Base-by-base conservation (phyloP, 2,888 invertebrate genomes). In the Heteromurus nitidus region DNA sequence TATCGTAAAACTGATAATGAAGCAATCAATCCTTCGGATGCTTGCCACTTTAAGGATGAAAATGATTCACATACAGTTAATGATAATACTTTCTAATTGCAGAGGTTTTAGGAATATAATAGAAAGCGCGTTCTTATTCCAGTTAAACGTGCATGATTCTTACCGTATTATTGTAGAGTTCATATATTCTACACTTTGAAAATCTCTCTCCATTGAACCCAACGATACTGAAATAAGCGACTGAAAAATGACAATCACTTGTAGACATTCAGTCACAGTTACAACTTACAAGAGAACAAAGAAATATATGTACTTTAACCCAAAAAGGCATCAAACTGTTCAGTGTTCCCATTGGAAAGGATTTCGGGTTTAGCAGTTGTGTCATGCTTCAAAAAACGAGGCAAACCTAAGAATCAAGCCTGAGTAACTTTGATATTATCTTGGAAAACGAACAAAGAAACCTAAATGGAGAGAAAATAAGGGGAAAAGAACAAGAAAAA, bases 301-400 rank as follows among this genome's bases (percentile, higher is more conserved):
- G n/a, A n/a, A n/a, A n/a, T n/a, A n/a, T n/a, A n/a, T n/a, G n/a
- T n/a, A 47, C 11, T 47, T 47, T 47, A 47, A 3, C 7, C 36
- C 36, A 13, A n/a, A 36, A 36, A 36, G 36, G 36, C 36, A 36
- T 47, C 47, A 11, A 5, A 3, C 47, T 47, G 11, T 47, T n/a
- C n/a, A n/a, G n/a, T n/a, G n/a, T n/a, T 47, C n/a, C 36, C 36
- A 36, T 36, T 36, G 13, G 36, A 2, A 53, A 1, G 30, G n/a
- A 22, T 64, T 3, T 50, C 24, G 42, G 20, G 22, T 64, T 64
- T 64, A 64, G 55, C 64, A 50, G 64, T 64, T 50, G 36, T 44
- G 53, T 50, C 62, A 64, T 73, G 73, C 42, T 50, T 73, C 30
- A 58, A 73, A 73, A 62, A 44, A 73, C n/a, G n/a, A n/a, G n/a